A percentile compares a stretch with the other conserved stretches of the same genome.
Conservation (phyloP, 2,888 invertebrate genomes). For the Drosophila subsilvestris region DNA sequence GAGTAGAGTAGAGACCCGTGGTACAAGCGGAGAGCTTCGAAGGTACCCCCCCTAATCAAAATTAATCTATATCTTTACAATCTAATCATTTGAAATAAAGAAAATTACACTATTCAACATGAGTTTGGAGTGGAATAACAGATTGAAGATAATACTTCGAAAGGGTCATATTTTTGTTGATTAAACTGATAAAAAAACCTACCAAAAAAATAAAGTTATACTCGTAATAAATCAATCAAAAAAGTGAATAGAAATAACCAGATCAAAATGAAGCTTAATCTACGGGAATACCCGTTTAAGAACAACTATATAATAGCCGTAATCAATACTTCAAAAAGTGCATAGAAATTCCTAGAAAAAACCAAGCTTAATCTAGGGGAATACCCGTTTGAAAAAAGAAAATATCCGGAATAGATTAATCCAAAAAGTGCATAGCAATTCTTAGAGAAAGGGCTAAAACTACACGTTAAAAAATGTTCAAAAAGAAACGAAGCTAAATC, state of each 20-base stretch:
- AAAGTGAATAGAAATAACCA: too few species aligned
- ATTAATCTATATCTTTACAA: conserved; percentile 36
- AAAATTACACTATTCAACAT: conserved; percentile 34
- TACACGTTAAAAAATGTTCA: too few species aligned
- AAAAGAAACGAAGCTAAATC: not conserved
- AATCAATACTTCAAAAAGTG: not conserved
- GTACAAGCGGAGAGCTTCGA: not conserved
- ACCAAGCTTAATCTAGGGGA: too few species aligned
- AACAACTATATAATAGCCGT: not conserved
- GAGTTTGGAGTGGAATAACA: not conserved
- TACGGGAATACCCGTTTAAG: not conserved
- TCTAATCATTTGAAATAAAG: conserved; percentile 47
- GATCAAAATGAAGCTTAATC: too few species aligned
- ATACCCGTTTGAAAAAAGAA: too few species aligned
- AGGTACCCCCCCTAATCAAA: conserved; percentile 15
- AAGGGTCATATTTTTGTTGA: not conserved
- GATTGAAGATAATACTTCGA: not conserved
- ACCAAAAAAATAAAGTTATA: too few species aligned
- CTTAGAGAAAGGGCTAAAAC: not conserved
- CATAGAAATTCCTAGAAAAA: not conserved
- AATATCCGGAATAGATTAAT: too few species aligned
- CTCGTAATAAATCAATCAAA: too few species aligned
- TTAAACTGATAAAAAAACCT: not conserved
- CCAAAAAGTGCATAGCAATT: not conserved
- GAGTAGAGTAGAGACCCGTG: too few species aligned